These are phyloP conservation scores for Apaloderma vittatum DNA, from an alignment of 2,113 vertebrate species.

Conservation along the genomic window DNA sequence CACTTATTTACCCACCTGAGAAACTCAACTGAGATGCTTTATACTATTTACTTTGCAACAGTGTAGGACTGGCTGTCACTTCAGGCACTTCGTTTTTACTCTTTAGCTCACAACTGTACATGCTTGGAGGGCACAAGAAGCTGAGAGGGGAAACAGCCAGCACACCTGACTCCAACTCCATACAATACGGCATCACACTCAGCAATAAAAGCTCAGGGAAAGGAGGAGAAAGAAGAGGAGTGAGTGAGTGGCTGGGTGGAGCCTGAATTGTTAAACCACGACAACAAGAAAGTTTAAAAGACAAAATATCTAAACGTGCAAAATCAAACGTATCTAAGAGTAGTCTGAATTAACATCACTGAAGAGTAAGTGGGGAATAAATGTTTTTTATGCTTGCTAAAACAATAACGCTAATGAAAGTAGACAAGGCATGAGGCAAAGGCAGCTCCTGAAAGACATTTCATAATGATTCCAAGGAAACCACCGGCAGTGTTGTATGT, in stretches of 20 bases:
- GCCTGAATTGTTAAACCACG: neutral
- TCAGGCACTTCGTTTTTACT: neutral
- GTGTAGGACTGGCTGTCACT: neutral
- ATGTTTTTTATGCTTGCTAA: neutral
- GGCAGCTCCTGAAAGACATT: neutral
- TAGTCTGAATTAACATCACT: neutral
- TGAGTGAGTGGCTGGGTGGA: fast-evolving
- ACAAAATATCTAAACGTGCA: neutral
- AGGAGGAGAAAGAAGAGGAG: neutral
- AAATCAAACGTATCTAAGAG: neutral
- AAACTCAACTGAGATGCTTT: neutral
- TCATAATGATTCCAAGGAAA: neutral
- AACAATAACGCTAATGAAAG: neutral
- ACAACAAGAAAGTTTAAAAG: neutral
- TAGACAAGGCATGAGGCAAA: neutral
- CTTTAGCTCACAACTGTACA: no score
- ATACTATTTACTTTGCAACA: neutral
- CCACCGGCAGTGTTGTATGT: fast-evolving
- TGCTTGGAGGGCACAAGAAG: neutral
- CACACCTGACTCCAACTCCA: neutral
- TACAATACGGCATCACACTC: fast-evolving
- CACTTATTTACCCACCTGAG: neutral
- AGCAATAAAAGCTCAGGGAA: neutral
- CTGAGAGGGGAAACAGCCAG: neutral
- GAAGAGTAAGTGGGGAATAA: neutral